These are phyloP conservation scores for Caenorhabditis zanzibari DNA, from an alignment of 2,888 invertebrate genomes.

Conservation along the genomic window DNA sequence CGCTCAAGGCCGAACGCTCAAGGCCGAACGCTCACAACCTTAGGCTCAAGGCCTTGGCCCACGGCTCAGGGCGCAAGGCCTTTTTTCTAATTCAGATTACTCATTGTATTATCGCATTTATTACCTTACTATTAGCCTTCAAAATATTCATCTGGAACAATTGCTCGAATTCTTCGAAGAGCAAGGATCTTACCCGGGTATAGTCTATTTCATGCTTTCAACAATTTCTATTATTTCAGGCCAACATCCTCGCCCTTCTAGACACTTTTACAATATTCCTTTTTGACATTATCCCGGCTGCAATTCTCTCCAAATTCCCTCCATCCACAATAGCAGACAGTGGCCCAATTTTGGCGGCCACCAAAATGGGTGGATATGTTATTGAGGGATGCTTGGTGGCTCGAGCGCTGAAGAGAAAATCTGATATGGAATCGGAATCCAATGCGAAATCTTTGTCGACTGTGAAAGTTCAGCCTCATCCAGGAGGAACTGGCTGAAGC, in stretches of 20 bases:
- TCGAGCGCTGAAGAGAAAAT: not conserved
- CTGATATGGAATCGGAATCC: not conserved
- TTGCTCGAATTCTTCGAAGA: not conserved
- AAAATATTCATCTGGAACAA: conserved; percentile 6
- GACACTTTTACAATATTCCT: not conserved
- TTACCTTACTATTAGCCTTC: not conserved
- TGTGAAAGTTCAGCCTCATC: not conserved
- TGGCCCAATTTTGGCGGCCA: not conserved
- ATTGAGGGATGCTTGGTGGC: not conserved
- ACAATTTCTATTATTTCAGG: not conserved
- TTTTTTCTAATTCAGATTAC: too few species aligned
- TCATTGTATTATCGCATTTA: not conserved
- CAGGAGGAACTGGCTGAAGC: too few species aligned
- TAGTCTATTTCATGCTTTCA: not conserved
- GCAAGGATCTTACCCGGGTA: not conserved
- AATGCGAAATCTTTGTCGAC: not conserved
- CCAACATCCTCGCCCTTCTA: not conserved
- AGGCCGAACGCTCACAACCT: too few species aligned
- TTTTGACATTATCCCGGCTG: not conserved
- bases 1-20: too few species aligned
- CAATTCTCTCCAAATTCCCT: not conserved
- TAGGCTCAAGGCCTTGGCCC: too few species aligned
- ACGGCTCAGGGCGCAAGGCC: too few species aligned
- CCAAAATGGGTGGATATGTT: conserved; percentile 2
- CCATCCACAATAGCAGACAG: not conserved